Evolutionary conservation across 2,797 vertebrate genomes (phyloP), one percentile per base, ranked within the genome.

Genomic region (Kryptopterus vitreolus): DNA sequence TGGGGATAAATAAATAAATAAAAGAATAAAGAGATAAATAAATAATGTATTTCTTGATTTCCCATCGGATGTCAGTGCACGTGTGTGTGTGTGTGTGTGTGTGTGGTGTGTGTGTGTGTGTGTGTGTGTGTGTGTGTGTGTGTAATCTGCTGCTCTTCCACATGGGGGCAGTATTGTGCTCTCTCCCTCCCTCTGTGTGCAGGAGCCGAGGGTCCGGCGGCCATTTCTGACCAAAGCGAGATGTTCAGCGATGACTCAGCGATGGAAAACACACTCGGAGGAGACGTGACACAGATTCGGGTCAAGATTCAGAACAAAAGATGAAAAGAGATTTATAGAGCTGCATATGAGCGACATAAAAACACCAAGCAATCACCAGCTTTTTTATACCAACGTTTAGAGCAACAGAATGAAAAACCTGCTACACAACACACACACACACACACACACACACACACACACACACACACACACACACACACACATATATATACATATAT

Each of bases 91-190:
- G 18, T 12, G 58, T 9, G 31, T 86, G 82, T 61, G 46, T 78
- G 18, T 10, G 62, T 12, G 38, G 62, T 12, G 38, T 87, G 83
- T 55, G 43, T 78, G 18, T 16, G 66, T 12, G 35, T 87, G 83
- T 57, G 52, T 76, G n/a, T 13, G 62, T 16, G 35, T 87, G 83
- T 58, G 66, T 20, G 46, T 78, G n/a, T 13, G 62, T 11, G 29
- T 87, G 83, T 59, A 33, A 33, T 86, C 83, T 82, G 76, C 48
- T 85, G 86, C 89, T 88, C 86, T 61, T 20, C 90, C 92, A 90
- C 88, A 76, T 86, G 91, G 84, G 88, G 88, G 29, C 90, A 92
- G 82, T 92, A 84, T 92, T 92, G 90, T 87, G 87, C 89, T 83
- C 79, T 76, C 72, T 57, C 33, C 68, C 43, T 83, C 69, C 77